These are phyloP conservation scores for Urechis unicinctus DNA, from an alignment of 2,888 invertebrate species.

Conservation along the genomic window DNA sequence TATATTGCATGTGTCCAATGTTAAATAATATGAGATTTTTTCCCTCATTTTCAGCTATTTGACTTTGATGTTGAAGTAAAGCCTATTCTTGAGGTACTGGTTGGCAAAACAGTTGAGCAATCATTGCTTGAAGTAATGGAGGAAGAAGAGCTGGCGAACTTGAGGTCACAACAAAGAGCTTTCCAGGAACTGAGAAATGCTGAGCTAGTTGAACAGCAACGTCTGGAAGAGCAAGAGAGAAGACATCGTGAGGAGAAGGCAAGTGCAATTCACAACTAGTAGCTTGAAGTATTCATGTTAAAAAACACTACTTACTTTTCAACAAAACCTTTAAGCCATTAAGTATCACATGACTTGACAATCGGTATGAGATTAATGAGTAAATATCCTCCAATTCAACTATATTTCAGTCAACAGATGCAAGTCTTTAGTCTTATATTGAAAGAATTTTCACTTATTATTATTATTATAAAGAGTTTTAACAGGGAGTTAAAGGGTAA, in stretches of 20 bases:
- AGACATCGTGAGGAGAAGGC: slow-evolving; percentile 50
- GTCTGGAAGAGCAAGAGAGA: slow-evolving; percentile 73
- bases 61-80: slow-evolving; percentile 88
- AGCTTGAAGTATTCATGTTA: not conserved
- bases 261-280: not conserved
- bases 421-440: too few species aligned
- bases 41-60: slow-evolving; percentile 59
- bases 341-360: too few species aligned
- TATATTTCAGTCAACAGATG: too few species aligned
- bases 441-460: too few species aligned
- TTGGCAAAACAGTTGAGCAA: slow-evolving; percentile 84
- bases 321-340: too few species aligned
- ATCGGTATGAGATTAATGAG: too few species aligned
- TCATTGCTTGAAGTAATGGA: slow-evolving; percentile 83
- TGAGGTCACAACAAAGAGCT: slow-evolving; percentile 72
- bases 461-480: too few species aligned
- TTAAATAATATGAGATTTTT: not conserved
- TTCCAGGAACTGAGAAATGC: slow-evolving; percentile 69
- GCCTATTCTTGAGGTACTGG: slow-evolving; percentile 80
- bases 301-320: too few species aligned
- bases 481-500: too few species aligned
- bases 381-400: too few species aligned
- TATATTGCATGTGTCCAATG: too few species aligned
- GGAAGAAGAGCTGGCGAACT: slow-evolving; percentile 80
- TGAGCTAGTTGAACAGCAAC: slow-evolving; percentile 73